Base-by-base conservation (phyloP, 2,888 invertebrate species). In the Eristalis pertinax region DNA sequence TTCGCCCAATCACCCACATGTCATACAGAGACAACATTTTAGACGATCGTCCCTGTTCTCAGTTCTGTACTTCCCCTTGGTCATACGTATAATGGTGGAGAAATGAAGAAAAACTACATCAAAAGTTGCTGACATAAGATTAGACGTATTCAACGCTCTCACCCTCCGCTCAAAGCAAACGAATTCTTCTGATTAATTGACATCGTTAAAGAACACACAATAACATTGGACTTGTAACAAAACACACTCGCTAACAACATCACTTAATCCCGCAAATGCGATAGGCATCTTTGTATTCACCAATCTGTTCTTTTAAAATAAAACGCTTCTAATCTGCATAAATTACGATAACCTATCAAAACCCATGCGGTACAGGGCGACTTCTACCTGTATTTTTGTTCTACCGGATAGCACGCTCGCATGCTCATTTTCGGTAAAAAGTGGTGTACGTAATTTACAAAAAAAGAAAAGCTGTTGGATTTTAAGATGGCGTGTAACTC, bases 271-370 rank as follows among this genome's bases (percentile, higher is more conserved):
- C 50, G 13, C 64, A 65, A 85, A 73, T 86, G 70, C 74, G 86
- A 86, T 78, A 69, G 74, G 78, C 83, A 86, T 78, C 82, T 78
- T 22, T 15, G 74, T 50, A 72, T 78, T 41, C 69, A 78, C 67
- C 74, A 83, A 83, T 86, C 86, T 86, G 83, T 83, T 83, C 78
- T 75, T 65, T 82, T 75, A 70, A 87, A 83, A 69, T 76, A 79
- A 84, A 87, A 84, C 83, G 75, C 65, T 77, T 72, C 79, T 75
- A 87, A 79, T 87, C 83, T 84, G 87, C 79, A 84, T 87, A 87
- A 87, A 87, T 87, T 87, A 87, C 41, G 87, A 84, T 87, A 87
- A 84, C 65, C 69, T 35, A 78, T 86, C 77, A 78, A 82, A 41
- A 60, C 60, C 60, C 32, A 43, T 67, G 22, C 60, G 35, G 56